phyloP scores from a whole-genome alignment of 2,888 invertebrate species.

The Macroteleia sp. region DNA sequence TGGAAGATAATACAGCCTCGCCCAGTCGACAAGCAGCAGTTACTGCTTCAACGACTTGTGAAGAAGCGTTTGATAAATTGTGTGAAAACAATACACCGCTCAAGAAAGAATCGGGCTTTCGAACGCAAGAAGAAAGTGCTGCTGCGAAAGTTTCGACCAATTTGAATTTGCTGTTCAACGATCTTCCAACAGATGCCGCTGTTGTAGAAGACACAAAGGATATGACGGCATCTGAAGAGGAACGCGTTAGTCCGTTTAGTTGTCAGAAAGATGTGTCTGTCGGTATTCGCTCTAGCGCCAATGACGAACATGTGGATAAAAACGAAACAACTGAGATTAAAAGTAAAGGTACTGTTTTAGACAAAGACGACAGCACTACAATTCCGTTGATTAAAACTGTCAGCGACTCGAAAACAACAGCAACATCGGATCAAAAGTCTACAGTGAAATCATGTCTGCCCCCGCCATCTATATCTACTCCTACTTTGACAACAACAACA shows the following conservation, averaged over 20 bases:
- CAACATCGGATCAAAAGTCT: constrained; percentile 18
- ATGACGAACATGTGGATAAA: constrained; percentile 66
- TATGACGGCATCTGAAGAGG: constrained; percentile 86
- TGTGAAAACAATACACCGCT: constrained; percentile 80
- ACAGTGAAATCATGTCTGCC: neutral
- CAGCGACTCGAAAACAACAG: constrained; percentile 24
- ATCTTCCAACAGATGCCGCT: constrained; percentile 81
- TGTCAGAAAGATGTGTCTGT: constrained; percentile 86
- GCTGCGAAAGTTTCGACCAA: constrained; percentile 17
- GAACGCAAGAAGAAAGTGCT: constrained; percentile 29
- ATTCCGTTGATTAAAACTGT: no score
- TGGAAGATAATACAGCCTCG: constrained; percentile 68
- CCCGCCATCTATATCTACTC: neutral
- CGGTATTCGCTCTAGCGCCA: neutral
- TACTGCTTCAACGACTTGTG: constrained; percentile 63
- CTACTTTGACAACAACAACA: neutral
- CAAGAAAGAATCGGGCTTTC: constrained; percentile 69
- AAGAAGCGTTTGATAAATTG: constrained; percentile 85
- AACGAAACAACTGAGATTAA: constrained; percentile 57
- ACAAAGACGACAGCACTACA: constrained; percentile 60
- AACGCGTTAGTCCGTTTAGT: constrained; percentile 85
- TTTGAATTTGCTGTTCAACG: constrained; percentile 82
- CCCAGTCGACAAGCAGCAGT: constrained; percentile 60
- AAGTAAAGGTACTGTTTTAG: constrained; percentile 35
- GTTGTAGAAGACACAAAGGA: constrained; percentile 86